A percentile compares a stretch with the other conserved stretches of the same genome.
Conservation (phyloP, 1,140 invertebrate species). For the Saccostrea echinata region DNA sequence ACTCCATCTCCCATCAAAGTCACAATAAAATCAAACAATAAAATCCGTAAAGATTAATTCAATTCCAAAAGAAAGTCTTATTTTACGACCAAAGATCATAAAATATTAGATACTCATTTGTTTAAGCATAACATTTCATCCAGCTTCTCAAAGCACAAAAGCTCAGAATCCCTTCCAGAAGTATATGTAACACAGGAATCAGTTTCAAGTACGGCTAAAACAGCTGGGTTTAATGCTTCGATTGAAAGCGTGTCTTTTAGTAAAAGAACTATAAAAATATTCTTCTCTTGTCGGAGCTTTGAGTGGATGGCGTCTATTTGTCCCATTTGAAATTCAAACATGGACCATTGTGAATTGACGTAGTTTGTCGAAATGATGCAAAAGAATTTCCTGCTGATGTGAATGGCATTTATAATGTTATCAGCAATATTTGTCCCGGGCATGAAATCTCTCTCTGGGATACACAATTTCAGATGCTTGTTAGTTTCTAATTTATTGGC, state of each 20-base stretch:
- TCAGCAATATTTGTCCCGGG: constrained; percentile 81
- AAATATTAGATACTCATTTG: too few relatives aligned
- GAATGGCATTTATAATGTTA: constrained; percentile 83
- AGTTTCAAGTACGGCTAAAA: not conserved
- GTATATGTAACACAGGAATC: not conserved
- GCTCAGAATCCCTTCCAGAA: not conserved
- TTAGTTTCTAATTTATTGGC: constrained; percentile 57
- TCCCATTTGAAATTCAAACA: constrained; percentile 83
- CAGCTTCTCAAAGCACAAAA: not conserved
- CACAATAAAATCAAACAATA: too few relatives aligned
- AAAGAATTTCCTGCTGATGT: constrained; percentile 83
- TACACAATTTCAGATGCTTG: constrained; percentile 58
- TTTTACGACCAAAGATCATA: too few relatives aligned
- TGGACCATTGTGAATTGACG: constrained; percentile 85
- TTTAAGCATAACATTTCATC: too few relatives aligned
- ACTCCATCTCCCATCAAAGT: too few relatives aligned
- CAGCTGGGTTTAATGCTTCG: not conserved
- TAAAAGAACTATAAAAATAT: not conserved
- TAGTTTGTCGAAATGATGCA: constrained; percentile 84
- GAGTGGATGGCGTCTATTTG: constrained; percentile 66
- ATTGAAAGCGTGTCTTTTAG: not conserved
- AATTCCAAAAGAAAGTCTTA: too few relatives aligned
- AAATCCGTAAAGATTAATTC: too few relatives aligned
- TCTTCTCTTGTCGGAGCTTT: constrained; percentile 49
- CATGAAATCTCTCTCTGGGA: constrained; percentile 70